Base-by-base conservation (phyloP, 2,113 vertebrate species). In the Miniopterus natalensis region DNA sequence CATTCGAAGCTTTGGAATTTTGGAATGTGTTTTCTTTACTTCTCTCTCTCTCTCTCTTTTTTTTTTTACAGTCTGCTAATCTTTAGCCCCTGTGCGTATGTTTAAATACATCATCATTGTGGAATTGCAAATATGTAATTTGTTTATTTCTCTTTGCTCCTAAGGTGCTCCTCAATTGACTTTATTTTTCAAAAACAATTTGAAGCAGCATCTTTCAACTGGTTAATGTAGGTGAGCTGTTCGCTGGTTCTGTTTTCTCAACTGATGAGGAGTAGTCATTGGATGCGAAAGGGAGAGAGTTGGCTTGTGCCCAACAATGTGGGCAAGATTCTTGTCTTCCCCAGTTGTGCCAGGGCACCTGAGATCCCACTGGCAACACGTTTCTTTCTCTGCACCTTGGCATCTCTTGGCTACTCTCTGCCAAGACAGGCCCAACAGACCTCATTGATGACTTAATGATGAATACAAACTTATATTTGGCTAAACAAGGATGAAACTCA, bases 141-240 rank as follows among this genome's bases (percentile, higher is more conserved):
- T 91, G 29, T 87, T 95, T 89, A 92, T 90, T 97, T 96, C 36
- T 85, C 63, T 96, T 51, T 95, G 45, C 42, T 94, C 13, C 23
- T 18, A 96, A 95, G 53, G 84, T 92, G 14, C 31, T 90, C 8
- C 9, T 36, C 36, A 88, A n/a, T 73, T 2, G 8, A 93, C 31
- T 92, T 93, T 88, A 78, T 42, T 95, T 94, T 88, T 96, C 88
- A 84, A 95, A 95, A 95, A 27, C 47, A 94, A 78, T 96, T 95
- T 96, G 68, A 94, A 89, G 45, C 49, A 74, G 2, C 21, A 84
- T 81, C 36, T 70, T 97, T 97, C 78, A 94, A 20, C 45, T 85
- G 55, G 61, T 65, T 96, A 94, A 95, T 90, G 20, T 75, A 89
- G 65, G 79, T 79, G 96, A 95, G 71, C 80, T 95, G 68, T 77